These are phyloP conservation scores for Neogale vison DNA, from an alignment of 2,113 vertebrate species.

Conservation along the genomic window DNA sequence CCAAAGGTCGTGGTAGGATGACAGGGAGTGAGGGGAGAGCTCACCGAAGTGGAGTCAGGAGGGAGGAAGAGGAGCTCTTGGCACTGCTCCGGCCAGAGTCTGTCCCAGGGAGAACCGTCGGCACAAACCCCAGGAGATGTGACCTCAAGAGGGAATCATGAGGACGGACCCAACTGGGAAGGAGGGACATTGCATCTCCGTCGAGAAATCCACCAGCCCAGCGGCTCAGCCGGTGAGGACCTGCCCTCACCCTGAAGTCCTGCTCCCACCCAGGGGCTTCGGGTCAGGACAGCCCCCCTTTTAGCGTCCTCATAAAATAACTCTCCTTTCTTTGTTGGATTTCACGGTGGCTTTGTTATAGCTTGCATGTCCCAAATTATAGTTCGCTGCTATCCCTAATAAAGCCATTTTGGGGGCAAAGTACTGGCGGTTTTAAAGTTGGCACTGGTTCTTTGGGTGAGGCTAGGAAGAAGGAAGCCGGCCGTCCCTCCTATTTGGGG, in stretches of 20 bases:
- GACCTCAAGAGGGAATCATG: neutral
- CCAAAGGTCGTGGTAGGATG: neutral
- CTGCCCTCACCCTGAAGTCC: neutral
- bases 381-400: neutral
- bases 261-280: neutral
- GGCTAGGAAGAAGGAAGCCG: neutral
- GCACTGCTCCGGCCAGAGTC: no score
- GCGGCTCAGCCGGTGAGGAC: neutral
- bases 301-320: neutral
- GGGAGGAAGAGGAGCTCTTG: neutral
- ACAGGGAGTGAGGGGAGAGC: neutral
- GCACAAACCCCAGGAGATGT: neutral
- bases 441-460: neutral
- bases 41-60: neutral
- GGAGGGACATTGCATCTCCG: neutral
- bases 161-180: neutral
- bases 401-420: neutral
- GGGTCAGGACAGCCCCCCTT: neutral
- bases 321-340: no score
- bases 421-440: neutral
- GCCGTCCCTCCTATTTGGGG: neutral
- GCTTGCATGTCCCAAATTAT: neutral
- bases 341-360: neutral
- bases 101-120: neutral
- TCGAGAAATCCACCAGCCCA: fast-evolving